Evolutionary conservation across 2,113 vertebrate species (phyloP).

Genomic region (Crotophaga sulcirostris): DNA sequence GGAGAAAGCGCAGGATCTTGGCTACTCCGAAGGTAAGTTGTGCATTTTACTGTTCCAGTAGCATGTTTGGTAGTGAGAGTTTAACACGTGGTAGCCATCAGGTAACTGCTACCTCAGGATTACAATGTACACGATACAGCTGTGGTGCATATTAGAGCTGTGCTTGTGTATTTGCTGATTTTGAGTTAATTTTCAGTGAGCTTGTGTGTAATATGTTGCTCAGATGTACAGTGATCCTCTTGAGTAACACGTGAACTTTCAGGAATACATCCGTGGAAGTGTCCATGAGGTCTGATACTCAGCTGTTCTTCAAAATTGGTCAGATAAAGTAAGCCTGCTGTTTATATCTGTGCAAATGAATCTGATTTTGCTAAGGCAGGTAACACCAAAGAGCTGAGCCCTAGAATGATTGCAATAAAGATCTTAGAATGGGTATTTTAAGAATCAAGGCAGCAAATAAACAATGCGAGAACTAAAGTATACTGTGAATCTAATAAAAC

Average conservation of each 20-base stretch:
- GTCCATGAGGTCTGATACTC: not conserved
- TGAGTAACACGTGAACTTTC: not conserved
- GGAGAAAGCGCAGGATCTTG: slow-evolving; percentile 77
- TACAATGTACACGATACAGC: not conserved
- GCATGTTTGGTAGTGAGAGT: not conserved
- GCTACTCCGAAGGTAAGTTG: slow-evolving; percentile 80
- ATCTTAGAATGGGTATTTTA: not conserved
- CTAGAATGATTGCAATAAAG: not conserved
- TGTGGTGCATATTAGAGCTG: not conserved
- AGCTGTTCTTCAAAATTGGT: not conserved
- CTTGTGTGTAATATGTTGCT: not conserved
- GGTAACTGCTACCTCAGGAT: not conserved
- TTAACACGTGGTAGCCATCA: not conserved
- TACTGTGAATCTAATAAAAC: not conserved
- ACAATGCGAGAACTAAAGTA: not conserved
- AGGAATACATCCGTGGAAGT: not conserved
- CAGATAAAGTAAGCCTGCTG: not conserved
- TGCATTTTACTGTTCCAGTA: not conserved
- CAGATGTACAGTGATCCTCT: not conserved
- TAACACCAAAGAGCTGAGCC: not conserved
- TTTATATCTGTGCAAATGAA: not conserved
- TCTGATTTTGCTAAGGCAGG: not conserved
- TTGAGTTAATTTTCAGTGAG: not conserved
- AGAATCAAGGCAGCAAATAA: not conserved
- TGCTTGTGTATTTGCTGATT: not conserved